Conservation (phyloP, 2,113 vertebrate genomes). For the Shinisaurus crocodilurus region DNA sequence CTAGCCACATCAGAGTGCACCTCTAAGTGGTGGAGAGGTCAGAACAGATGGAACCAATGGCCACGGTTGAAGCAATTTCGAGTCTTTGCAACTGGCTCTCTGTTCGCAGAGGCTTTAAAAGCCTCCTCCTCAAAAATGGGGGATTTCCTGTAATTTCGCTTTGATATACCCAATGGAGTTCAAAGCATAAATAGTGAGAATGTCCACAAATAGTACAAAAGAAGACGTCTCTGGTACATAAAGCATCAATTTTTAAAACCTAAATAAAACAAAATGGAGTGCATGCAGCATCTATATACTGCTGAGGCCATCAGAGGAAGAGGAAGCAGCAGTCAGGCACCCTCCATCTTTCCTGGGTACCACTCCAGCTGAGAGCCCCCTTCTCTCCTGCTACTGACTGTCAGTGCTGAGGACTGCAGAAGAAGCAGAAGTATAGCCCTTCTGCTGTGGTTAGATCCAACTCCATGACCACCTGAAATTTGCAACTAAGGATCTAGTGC, state of each 20-base stretch:
- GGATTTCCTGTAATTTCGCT: conserved; percentile 70
- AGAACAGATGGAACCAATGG: conserved; percentile 71
- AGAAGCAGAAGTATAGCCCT: not conserved
- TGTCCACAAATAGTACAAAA: conserved; percentile 45
- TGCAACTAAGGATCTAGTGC: too few relatives aligned
- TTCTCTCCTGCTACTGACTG: too few relatives aligned
- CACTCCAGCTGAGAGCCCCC: too few relatives aligned
- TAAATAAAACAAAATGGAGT: not conserved
- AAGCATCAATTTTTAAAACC: not conserved
- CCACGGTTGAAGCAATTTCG: conserved; percentile 62
- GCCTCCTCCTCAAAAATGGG: conserved; percentile 56
- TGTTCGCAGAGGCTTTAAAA: conserved; percentile 71
- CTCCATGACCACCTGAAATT: too few relatives aligned
- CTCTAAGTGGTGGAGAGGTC: conserved; percentile 65
- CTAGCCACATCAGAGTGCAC: conserved; percentile 62
- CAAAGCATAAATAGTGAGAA: conserved; percentile 35
- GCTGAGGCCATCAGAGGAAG: too few relatives aligned
- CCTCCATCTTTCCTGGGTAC: too few relatives aligned
- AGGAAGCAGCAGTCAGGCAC: too few relatives aligned
- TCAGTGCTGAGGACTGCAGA: too few relatives aligned
- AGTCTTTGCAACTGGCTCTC: conserved; percentile 57
- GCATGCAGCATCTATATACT: not conserved
- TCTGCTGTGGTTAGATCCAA: too few relatives aligned
- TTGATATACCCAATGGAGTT: conserved; percentile 54
- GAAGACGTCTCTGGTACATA: conserved; percentile 7